Percentiles rank a stretch among this genome's conserved stretches.
Conservation (phyloP, 2,113 vertebrate species). For the Butorides virescens region DNA sequence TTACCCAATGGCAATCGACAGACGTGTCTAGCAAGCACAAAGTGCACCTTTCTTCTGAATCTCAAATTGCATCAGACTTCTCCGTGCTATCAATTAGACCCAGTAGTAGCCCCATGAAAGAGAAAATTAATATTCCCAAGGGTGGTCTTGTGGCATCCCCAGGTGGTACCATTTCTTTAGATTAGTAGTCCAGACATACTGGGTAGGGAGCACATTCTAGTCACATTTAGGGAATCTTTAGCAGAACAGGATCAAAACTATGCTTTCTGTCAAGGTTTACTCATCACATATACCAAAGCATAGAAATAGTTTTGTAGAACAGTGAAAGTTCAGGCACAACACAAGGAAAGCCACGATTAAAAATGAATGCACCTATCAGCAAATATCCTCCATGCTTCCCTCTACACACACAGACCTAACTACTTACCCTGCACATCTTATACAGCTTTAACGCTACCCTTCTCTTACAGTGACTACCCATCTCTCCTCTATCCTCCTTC, state of each 20-base stretch:
- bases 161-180: background rate
- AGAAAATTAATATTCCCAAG: background rate
- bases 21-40: background rate
- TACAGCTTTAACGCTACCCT: background rate
- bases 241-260: background rate
- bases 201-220: background rate
- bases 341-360: background rate
- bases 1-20: background rate
- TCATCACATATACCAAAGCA: background rate
- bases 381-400: background rate
- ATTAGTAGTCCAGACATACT: background rate
- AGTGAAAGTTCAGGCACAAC: background rate
- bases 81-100: background rate
- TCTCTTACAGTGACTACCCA: background rate
- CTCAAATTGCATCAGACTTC: background rate
- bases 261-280: background rate
- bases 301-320: background rate
- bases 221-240: background rate
- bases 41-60: background rate
- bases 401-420: background rate
- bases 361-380: background rate
- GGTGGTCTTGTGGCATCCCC: background rate
- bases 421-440: background rate
- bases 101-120: background rate
- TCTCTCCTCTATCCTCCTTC: background rate